Conservation (phyloP, 2,888 invertebrate genomes). For the Artemia sinica region DNA sequence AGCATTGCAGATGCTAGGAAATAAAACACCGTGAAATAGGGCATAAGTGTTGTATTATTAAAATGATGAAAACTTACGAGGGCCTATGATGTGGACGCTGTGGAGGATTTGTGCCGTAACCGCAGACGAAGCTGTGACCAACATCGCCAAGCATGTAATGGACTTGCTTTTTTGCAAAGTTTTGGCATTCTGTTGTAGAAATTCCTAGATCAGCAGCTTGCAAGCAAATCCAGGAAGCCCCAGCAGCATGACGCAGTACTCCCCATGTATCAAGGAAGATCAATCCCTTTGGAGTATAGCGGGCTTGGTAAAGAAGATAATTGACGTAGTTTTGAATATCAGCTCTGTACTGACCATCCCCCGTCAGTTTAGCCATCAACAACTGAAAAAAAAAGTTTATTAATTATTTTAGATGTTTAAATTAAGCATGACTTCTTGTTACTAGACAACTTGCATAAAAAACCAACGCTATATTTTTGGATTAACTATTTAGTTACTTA, state of each 20-base stretch:
- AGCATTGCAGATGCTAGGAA: too few relatives aligned
- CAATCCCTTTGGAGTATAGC: conserved; percentile 34
- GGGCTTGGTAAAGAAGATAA: conserved; percentile 34
- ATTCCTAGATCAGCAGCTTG: conserved; percentile 31
- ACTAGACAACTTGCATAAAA: too few relatives aligned
- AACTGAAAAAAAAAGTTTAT: conserved; percentile 29
- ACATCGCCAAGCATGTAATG: conserved; percentile 39
- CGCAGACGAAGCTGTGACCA: conserved; percentile 40
- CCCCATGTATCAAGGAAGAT: conserved; percentile 27
- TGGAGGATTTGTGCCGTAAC: conserved; percentile 39
- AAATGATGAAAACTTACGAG: conserved; percentile 30
- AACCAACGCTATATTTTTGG: too few relatives aligned
- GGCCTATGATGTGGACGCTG: conserved; percentile 39
- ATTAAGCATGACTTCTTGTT: too few relatives aligned
- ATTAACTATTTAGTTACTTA: too few relatives aligned
- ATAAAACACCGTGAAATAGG: background rate
- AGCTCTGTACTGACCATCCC: conserved; percentile 32
- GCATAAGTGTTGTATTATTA: background rate
- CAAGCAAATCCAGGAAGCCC: conserved; percentile 25
- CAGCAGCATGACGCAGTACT: conserved; percentile 24
- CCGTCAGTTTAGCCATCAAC: conserved; percentile 36
- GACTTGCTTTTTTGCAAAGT: conserved; percentile 39
- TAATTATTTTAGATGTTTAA: too few relatives aligned
- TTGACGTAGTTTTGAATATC: conserved; percentile 36
- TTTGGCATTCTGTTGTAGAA: conserved; percentile 31